Base-by-base conservation (phyloP, 1,140 invertebrate species). In the Riptortus pedestris region DNA sequence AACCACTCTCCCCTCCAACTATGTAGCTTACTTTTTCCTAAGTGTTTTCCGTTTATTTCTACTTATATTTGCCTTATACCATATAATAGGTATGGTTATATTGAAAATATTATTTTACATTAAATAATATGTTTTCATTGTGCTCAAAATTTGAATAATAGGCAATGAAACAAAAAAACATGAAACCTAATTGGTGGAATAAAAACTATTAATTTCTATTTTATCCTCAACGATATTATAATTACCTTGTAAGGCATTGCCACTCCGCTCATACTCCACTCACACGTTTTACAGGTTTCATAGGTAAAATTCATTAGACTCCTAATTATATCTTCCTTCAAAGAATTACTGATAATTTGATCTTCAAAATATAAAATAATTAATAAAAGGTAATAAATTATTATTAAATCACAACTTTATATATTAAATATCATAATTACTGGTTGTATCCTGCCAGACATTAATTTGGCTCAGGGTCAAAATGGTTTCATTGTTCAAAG, bases 401-500 rank as follows among this genome's bases (percentile, higher is more conserved):
- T 38, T 38, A 16, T 38, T 38, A 16, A 38, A 38, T 38, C 33
- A 9, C 16, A 38, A 38, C 16, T 38, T 38, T 38, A 38, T 16
- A 38, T 16, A 9, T 9, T 16, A 38, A 38, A 9, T 16, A 5
- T 38, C 7, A 38, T 9, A n/a, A n/a, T 38, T 38, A 38, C 31
- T 38, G 5, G 31, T 38, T 7, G 31, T 24, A 55, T 55, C 51
- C 24, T 24, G 16, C 24, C 24, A 26, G 24, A 55, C 24, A 24
- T 24, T 55, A 4, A 55, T 55, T 55, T 55, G 18, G 26, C 51
- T 55, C 1, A 24, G 20, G 2, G 20, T 24, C 51, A 55, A 16
- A 2, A 43, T 43, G 12, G 38, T 59, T 29, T 59, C 28, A 26
- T 55, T 59, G 29, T 59, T 59, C n/a, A 47, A 31, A 9, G n/a